Percentiles rank a stretch among this genome's conserved stretches.
phyloP scores from a whole-genome alignment of 2,113 vertebrate genomes.

The Platichthys stellatus region DNA sequence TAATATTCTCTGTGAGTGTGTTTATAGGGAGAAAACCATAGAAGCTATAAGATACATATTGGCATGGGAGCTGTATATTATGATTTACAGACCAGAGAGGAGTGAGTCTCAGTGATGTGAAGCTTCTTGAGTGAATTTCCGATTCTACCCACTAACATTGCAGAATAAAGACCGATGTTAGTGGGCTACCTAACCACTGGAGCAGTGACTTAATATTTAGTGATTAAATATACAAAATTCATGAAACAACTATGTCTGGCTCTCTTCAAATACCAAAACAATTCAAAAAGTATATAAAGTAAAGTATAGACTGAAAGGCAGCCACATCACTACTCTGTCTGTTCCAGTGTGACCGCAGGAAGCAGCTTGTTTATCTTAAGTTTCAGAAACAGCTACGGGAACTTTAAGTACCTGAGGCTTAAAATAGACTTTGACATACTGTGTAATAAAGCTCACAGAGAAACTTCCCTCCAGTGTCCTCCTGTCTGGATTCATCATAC shows the following conservation, averaged over 20 bases:
- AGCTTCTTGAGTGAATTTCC: too few relatives aligned
- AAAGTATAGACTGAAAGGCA: background rate
- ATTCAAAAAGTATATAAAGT: background rate
- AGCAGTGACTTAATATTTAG: too few relatives aligned
- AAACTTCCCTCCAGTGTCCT: background rate
- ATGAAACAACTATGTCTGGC: too few relatives aligned
- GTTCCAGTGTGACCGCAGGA: too few relatives aligned
- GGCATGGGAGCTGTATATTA: too few relatives aligned
- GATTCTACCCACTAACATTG: too few relatives aligned
- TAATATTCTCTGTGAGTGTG: background rate
- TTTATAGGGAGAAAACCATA: background rate
- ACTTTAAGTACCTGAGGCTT: background rate
- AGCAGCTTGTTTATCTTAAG: background rate
- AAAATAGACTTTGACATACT: slow-evolving; percentile 3
- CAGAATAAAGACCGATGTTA: too few relatives aligned
- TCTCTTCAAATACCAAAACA: background rate
- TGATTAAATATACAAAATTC: too few relatives aligned
- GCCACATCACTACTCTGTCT: background rate
- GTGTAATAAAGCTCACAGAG: background rate
- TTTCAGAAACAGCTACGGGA: slow-evolving; percentile 3
- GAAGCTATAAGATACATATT: background rate
- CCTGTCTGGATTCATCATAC: background rate
- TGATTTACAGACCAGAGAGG: too few relatives aligned
- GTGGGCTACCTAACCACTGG: too few relatives aligned
- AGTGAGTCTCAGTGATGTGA: too few relatives aligned